A percentile compares a stretch with the other conserved stretches of the same genome.
These are phyloP conservation scores for Netta rufina DNA, from an alignment of 2,797 vertebrate species.

Conservation along the genomic window DNA sequence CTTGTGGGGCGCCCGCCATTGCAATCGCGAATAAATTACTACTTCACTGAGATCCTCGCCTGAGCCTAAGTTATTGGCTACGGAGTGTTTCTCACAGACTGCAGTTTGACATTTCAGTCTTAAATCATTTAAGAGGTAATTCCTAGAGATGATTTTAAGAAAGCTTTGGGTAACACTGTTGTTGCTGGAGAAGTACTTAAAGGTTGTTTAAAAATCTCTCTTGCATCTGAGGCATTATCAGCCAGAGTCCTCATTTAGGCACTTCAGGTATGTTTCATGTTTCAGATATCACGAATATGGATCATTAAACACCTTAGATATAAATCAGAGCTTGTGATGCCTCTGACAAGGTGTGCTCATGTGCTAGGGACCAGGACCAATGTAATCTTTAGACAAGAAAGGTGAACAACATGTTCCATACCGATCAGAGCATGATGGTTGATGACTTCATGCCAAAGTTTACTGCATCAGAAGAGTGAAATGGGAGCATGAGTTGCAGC, in stretches of 20 bases:
- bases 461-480: background rate
- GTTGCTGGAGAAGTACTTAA: background rate
- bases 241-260: rapidly evolving
- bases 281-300: background rate
- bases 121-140: background rate
- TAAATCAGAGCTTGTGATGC: background rate
- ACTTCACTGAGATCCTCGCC: no score
- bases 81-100: no score
- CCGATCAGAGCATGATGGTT: background rate
- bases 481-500: rapidly evolving
- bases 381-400: background rate
- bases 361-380: background rate
- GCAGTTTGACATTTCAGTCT: background rate
- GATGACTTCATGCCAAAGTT: background rate
- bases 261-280: background rate
- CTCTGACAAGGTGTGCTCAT: background rate
- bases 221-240: background rate
- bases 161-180: background rate
- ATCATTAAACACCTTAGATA: background rate
- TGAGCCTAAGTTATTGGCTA: no score
- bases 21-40: no score
- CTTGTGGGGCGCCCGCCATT: no score
- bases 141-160: background rate
- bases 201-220: background rate
- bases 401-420: rapidly evolving